Evolutionary conservation across 2,888 invertebrate genomes (phyloP), one percentile per base, ranked within the genome.

Genomic region (Scelioninae gen. 2): DNA sequence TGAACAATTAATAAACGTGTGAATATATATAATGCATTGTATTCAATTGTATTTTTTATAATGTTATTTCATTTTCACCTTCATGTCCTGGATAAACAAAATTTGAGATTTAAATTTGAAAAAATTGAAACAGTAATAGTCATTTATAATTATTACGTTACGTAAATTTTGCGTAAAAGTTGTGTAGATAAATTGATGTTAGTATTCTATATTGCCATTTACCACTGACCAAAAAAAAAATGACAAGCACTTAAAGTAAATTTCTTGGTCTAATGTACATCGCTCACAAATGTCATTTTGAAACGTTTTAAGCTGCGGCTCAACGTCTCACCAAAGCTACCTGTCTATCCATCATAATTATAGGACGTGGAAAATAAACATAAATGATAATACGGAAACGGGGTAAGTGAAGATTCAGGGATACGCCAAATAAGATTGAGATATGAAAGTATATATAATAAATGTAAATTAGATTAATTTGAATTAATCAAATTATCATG

Each of bases 301-400:
- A 25, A 45, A 65, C 37, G 45, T 28, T 46, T 53, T 37, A 55
- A 65, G 43, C 46, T 28, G 35, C 33, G 22, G 35, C 28, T 53
- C 22, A 33, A 46, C 46, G 46, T 46, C 50, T 55, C 15, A 9
- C 50, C 22, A 53, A 52, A 53, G 31, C 48, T 33, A 43, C 16
- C 53, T 45, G 65, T 55, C 55, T 37, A 65, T 65, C 65, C 9
- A 65, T 65, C 65, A 46, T 55, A 65, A 65, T 65, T 55, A 65
- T 13, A 15, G 16, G 37, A 31, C 48, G 10, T 5, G 13, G 18
- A 50, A 61, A 61, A 48, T 39, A 48, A 60, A 43, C 46, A 46
- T 18, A 48, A 48, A 46, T 48, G 46, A 48, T 39, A 28, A 13
- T 7, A 37, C 28, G 37, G 37, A 11, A 48, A 16, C 15, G 15